Conservation (phyloP, 2,888 invertebrate genomes). For the Drosophila anomalata region DNA sequence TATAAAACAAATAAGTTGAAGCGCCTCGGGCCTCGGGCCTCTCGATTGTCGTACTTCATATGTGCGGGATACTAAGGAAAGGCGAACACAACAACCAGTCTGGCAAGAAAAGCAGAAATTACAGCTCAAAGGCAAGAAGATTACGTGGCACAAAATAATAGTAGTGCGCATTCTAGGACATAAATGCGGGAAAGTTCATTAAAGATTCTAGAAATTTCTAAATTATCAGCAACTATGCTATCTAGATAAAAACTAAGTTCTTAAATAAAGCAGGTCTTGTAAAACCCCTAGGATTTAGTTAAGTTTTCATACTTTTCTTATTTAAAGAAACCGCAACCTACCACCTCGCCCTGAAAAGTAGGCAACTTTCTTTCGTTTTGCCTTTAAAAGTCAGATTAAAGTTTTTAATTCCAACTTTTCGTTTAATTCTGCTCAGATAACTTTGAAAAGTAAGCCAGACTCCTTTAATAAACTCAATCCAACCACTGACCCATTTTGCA, state of each 20-base stretch:
- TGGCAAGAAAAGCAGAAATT: conserved; percentile 42
- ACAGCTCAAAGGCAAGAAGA: conserved; percentile 40
- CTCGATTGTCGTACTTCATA: conserved; percentile 71
- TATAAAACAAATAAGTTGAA: conserved; percentile 74
- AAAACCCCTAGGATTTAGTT: too few species aligned
- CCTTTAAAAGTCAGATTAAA: conserved; percentile 27
- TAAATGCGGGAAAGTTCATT: conserved; percentile 10
- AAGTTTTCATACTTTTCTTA: too few species aligned
- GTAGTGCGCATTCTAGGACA: conserved; percentile 4
- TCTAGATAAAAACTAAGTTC: background rate
- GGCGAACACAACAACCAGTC: conserved; percentile 6
- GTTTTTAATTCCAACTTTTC: conserved; percentile 18
- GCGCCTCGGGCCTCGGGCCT: conserved; percentile 63
- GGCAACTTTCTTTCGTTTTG: background rate
- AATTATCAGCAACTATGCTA: background rate
- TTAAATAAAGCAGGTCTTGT: background rate
- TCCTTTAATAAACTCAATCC: conserved; percentile 25
- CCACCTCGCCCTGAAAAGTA: background rate
- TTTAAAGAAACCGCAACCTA: background rate
- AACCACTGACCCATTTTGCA: conserved; percentile 46
- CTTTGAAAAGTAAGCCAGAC: conserved; percentile 22
- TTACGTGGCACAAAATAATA: conserved; percentile 30
- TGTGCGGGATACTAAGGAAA: conserved; percentile 24
- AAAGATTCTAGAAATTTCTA: conserved; percentile 3
- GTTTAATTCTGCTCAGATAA: conserved; percentile 20